Conservation (phyloP, 2,888 invertebrate species). For the Ennomos fuscantarius region DNA sequence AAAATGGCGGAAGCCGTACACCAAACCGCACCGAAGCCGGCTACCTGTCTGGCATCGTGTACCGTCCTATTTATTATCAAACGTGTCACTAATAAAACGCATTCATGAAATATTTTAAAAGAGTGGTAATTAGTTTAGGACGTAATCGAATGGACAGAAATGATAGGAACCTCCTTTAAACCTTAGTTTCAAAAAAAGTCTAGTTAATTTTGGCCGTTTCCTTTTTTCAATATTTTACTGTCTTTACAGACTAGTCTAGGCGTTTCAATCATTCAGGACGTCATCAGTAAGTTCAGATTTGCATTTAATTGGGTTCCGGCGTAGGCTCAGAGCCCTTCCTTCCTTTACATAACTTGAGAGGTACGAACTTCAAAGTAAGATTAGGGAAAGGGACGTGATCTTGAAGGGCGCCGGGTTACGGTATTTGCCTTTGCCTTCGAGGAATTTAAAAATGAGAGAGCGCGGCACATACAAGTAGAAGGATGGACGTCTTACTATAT, state of each 20-base stretch:
- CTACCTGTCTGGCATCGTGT: conserved; percentile 21
- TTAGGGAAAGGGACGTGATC: conserved; percentile 30
- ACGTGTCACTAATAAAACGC: conserved; percentile 8
- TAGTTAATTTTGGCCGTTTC: not conserved
- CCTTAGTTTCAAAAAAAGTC: no score
- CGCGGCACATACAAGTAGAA: conserved; percentile 25
- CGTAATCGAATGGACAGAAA: no score
- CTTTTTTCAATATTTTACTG: conserved; percentile 8
- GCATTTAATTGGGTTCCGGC: conserved; percentile 33
- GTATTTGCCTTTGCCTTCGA: conserved; percentile 30
- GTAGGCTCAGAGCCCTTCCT: conserved; percentile 23
- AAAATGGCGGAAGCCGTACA: conserved; percentile 33
- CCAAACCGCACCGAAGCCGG: conserved; percentile 25
- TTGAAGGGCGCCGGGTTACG: conserved; percentile 24
- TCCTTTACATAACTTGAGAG: conserved; percentile 29
- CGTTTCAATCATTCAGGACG: conserved; percentile 18
- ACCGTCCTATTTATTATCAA: conserved; percentile 3
- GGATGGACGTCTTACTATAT: conserved; percentile 30
- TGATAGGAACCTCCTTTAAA: no score
- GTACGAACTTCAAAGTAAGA: conserved; percentile 32
- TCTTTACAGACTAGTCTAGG: conserved; percentile 16
- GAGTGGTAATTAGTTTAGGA: no score
- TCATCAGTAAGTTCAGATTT: conserved; percentile 22
- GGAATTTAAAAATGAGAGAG: conserved; percentile 35
- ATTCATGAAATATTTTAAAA: conserved; percentile 5